Evolutionary conservation across 2,888 invertebrate species (phyloP), one percentile per base, ranked within the genome.

Genomic region (Volucella inflata): DNA sequence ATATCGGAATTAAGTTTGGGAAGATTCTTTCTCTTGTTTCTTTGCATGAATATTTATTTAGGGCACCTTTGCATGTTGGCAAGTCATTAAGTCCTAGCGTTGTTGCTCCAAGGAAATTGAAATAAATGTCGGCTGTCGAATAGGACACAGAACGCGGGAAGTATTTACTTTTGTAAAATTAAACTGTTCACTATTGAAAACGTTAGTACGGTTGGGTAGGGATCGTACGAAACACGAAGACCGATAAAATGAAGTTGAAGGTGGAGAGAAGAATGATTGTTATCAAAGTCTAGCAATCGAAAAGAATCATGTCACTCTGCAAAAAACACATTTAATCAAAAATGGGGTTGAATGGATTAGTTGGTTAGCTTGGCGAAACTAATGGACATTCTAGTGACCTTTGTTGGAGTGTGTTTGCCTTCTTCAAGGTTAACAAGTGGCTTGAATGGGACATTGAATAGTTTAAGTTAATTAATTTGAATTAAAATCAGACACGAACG

Each of bases 51-150:
- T 85, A 81, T 76, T 81, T 80, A 81, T 85, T 81, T 77, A 79
- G 88, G 88, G 87, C 87, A 85, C 85, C 88, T 88, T 90, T 90
- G 91, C 90, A 90, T 91, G 90, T 89, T 89, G 88, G 87, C 87
- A 88, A 89, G 88, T 89, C 90, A 90, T 91, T 91, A 90, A 89
- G 88, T 89, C 87, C 89, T 88, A 88, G 88, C 76, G 81, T 85
- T 85, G 76, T 77, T 81, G 71, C 85, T 76, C 71, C 76, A 90
- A 88, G 89, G 88, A 88, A 89, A 90, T 90, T 90, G 89, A 90
- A 90, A 89, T 89, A 89, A 90, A 90, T 88, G 87, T 87, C 81
- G 48, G 59, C 81, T 83, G 88, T 83, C 87, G 89, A 85, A 88
- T 87, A 81, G 76, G 68, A 85, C 85, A 76, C 76, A 85, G 81